Percentiles rank a stretch among this genome's conserved stretches.
phyloP scores from a whole-genome alignment of 2,888 invertebrate species.

The Platycheirus albimanus region DNA sequence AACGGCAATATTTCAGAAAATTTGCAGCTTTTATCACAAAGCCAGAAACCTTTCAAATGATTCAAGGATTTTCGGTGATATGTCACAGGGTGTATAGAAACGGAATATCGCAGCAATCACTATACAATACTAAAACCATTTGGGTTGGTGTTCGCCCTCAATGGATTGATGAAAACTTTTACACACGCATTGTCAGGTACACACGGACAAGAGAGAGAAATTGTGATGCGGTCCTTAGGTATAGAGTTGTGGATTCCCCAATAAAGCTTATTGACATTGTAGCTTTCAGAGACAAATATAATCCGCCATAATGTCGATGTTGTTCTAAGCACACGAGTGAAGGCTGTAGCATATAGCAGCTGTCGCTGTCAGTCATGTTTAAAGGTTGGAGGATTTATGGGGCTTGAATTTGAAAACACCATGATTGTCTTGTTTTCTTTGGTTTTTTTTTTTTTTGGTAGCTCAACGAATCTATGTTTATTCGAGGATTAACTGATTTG shows the following conservation, averaged over 20 bases:
- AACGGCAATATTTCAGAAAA: too few species aligned
- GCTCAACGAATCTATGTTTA: slow-evolving; percentile 6
- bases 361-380: slow-evolving; percentile 21
- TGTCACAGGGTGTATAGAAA: too few species aligned
- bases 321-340: slow-evolving; percentile 1
- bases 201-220: too few species aligned
- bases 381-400: slow-evolving; percentile 43
- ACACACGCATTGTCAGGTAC: too few species aligned
- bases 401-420: slow-evolving; percentile 19
- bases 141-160: too few species aligned
- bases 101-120: too few species aligned
- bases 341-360: slow-evolving; percentile 13
- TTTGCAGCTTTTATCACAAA: too few species aligned
- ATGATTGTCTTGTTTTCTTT: slow-evolving; percentile 9
- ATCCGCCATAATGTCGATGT: too few species aligned
- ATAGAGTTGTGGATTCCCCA: slow-evolving; percentile 38
- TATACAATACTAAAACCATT: slow-evolving; percentile 54
- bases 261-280: slow-evolving; percentile 35
- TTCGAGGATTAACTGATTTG: slow-evolving; percentile 12
- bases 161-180: slow-evolving; percentile 36
- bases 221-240: too few species aligned
- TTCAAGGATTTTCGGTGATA: too few species aligned
- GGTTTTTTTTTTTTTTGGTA: too few species aligned
- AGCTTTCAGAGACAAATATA: slow-evolving; percentile 35
- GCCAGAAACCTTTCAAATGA: too few species aligned